Evolutionary conservation across 2,888 invertebrate genomes (phyloP), one percentile per base, ranked within the genome.

Genomic region (Rotaria socialis): DNA sequence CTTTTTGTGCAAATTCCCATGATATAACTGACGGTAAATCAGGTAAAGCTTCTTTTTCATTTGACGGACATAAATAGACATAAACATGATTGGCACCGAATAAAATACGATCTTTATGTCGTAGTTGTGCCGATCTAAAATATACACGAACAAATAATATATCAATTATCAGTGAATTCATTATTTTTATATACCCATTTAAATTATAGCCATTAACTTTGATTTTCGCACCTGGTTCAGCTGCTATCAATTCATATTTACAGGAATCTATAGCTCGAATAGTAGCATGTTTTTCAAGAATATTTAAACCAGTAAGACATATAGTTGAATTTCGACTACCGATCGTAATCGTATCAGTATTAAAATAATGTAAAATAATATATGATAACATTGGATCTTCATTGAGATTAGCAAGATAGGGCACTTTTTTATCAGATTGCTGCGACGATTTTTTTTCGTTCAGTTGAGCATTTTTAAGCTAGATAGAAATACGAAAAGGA

Each of bases 81-180:
- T 91, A 91, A 89, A 91, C 87, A 87, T 91, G 91, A 87, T 91
- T 91, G 6, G 91, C 91, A 91, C 91, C 91, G 89, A 91, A 91
- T n/a, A 91, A 88, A 74, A 91, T 89, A 86, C 91, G 88, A 88
- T 91, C 91, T 87, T 90, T 90, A 88, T 91, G 90, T 52, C 88
- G 88, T 8, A 91, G 89, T 47, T 88, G 35, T 19, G 19, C 19
- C 24, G 67, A 16, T 27, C 67, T 67, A 67, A 35, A 35, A 35
- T 35, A 56, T 22, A 22, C 8, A 22, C 22, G 5, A 16, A 52
- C 16, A 52, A 16, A 56, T 1, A 67, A 27, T 60, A 8, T 27
- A 27, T 16, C 19, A 27, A 27, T 27, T 27, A 1, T 27, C n/a
- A 60, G 27, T 11, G 19, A 60, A 27, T 56, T 56, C 24, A 24